These are phyloP conservation scores for Esperia sulphurella DNA, from an alignment of 2,888 invertebrate species.

Conservation along the genomic window DNA sequence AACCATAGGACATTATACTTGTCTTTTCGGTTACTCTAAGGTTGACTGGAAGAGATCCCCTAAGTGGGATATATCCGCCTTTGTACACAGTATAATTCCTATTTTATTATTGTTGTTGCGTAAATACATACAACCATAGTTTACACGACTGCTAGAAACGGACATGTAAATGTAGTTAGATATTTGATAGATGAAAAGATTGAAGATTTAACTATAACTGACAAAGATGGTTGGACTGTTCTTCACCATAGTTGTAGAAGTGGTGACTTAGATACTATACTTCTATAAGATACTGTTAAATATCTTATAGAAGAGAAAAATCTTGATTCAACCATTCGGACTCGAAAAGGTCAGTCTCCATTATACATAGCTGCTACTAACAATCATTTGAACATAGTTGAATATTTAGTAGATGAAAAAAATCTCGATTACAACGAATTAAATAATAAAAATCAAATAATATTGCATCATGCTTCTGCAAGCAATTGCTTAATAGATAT, in stretches of 20 bases:
- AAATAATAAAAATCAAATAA: too few species aligned
- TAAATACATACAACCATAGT: too few species aligned
- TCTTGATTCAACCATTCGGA: neutral
- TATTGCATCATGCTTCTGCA: neutral
- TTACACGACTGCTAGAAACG: neutral
- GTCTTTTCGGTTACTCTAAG: too few species aligned
- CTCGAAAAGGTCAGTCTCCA: neutral
- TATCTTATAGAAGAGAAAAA: constrained; percentile 1
- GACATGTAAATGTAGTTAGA: neutral
- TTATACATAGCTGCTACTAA: neutral
- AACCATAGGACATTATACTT: too few species aligned
- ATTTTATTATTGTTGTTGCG: too few species aligned
- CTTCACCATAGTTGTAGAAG: neutral
- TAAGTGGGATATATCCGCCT: too few species aligned
- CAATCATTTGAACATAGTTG: neutral
- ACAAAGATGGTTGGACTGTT: neutral
- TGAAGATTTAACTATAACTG: neutral
- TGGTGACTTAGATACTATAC: constrained; percentile 1
- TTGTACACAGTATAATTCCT: too few species aligned
- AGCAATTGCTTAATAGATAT: neutral
- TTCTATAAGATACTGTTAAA: too few species aligned
- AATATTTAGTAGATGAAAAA: neutral
- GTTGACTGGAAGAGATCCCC: too few species aligned
- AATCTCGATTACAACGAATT: neutral
- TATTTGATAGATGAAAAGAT: neutral